A percentile compares a stretch with the other conserved stretches of the same genome.
phyloP scores from a whole-genome alignment of 2,113 vertebrate species.

The Sander lucioperca region DNA sequence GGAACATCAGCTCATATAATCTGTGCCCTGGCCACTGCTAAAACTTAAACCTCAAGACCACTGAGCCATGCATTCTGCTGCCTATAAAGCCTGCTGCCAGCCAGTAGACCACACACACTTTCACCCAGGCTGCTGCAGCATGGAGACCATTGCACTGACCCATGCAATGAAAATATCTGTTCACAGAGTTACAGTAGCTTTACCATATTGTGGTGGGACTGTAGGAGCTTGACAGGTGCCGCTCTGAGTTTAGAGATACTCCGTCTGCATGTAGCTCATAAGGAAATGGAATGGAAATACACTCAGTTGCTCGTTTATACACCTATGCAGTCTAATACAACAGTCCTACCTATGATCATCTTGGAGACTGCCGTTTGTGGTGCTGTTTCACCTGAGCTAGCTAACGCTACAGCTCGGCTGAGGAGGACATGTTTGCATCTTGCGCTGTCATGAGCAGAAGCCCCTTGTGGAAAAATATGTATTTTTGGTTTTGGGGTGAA shows the following conservation, averaged over 20 bases:
- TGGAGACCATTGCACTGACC: slow-evolving; percentile 64
- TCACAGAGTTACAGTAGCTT: slow-evolving; percentile 57
- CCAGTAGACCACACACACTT: slow-evolving; percentile 65
- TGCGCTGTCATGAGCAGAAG: too few relatives aligned
- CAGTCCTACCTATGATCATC: background rate
- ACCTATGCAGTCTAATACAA: too few relatives aligned
- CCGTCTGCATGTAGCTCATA: background rate
- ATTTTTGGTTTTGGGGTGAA: too few relatives aligned
- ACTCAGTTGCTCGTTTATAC: background rate
- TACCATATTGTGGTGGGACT: slow-evolving; percentile 8
- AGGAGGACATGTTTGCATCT: too few relatives aligned
- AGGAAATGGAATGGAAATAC: background rate
- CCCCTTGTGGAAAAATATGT: too few relatives aligned
- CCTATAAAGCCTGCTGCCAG: slow-evolving; percentile 60
- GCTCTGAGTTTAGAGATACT: slow-evolving; percentile 2
- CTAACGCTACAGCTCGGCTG: too few relatives aligned
- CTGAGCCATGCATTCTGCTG: slow-evolving; percentile 56
- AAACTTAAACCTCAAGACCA: slow-evolving; percentile 37
- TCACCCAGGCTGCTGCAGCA: slow-evolving; percentile 31
- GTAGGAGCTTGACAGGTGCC: slow-evolving; percentile 50
- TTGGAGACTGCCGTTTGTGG: background rate
- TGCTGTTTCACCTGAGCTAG: background rate
- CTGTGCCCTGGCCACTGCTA: slow-evolving; percentile 14
- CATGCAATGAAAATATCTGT: slow-evolving; percentile 62
- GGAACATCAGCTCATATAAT: slow-evolving; percentile 20